phyloP scores from a whole-genome alignment of 1,140 invertebrate species.

The Polypedilum vanderplanki region DNA sequence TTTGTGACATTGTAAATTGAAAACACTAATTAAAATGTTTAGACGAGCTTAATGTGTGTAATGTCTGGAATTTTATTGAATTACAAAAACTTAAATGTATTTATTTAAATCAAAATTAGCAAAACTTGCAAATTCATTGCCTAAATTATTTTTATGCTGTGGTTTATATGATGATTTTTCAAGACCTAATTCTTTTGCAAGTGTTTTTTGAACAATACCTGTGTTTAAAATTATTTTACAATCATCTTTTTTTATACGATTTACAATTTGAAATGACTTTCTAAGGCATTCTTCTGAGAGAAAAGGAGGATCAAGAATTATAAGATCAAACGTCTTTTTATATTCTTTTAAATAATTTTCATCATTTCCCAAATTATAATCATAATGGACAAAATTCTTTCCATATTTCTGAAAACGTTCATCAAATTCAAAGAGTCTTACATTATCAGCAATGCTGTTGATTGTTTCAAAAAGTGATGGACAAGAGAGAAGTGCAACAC shows the following conservation, averaged over 20 bases:
- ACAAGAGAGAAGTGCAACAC: conserved; percentile 80
- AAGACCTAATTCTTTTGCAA: conserved; percentile 54
- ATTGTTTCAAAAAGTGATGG: conserved; percentile 74
- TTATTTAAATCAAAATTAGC: conserved; percentile 72
- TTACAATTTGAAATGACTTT: conserved; percentile 74
- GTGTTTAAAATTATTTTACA: conserved; percentile 82
- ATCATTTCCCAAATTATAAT: conserved; percentile 69
- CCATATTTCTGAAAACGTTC: conserved; percentile 70
- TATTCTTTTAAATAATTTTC: conserved; percentile 57
- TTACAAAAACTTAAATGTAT: not conserved
- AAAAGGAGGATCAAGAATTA: conserved; percentile 91
- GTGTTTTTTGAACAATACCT: conserved; percentile 70
- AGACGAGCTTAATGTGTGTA: no score
- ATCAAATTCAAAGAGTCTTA: conserved; percentile 76
- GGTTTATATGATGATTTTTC: conserved; percentile 67
- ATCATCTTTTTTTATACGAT: conserved; percentile 59
- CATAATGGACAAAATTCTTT: conserved; percentile 78
- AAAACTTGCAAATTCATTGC: conserved; percentile 87
- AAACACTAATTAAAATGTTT: no score
- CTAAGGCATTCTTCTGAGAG: conserved; percentile 85
- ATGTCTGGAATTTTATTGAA: no score
- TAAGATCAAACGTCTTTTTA: conserved; percentile 64
- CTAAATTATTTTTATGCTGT: conserved; percentile 78
- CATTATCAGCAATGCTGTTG: conserved; percentile 53
- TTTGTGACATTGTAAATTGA: no score